phyloP scores from a whole-genome alignment of 2,888 invertebrate species.

The Tinea pellionella region DNA sequence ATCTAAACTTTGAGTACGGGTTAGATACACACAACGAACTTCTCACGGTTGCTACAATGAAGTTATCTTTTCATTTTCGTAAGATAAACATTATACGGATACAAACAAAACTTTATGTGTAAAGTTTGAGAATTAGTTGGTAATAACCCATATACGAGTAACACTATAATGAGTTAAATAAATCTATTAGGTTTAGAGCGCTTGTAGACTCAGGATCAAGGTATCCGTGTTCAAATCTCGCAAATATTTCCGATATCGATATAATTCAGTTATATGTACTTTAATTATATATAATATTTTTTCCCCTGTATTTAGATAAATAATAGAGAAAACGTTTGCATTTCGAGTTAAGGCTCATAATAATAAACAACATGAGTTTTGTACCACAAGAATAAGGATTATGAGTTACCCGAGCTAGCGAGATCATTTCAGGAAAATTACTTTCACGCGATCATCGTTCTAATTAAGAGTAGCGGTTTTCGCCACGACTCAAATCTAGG shows the following conservation, averaged over 20 bases:
- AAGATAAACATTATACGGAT: neutral
- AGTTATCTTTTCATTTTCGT: neutral
- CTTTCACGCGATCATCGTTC: slow-evolving; percentile 51
- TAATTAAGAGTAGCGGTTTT: slow-evolving; percentile 47
- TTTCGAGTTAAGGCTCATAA: neutral
- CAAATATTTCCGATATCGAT: no score
- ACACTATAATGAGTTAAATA: no score
- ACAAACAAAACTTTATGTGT: neutral
- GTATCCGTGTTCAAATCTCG: no score
- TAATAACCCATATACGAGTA: neutral
- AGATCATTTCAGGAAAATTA: slow-evolving; percentile 39
- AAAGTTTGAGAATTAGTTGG: neutral
- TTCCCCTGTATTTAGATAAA: neutral
- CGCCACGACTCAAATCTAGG: slow-evolving; percentile 25
- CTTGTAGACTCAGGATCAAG: no score
- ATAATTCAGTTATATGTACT: no score
- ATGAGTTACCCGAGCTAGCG: neutral
- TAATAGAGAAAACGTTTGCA: neutral
- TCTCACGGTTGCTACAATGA: slow-evolving; percentile 8
- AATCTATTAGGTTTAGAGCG: no score
- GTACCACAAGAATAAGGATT: neutral
- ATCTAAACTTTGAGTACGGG: slow-evolving; percentile 2
- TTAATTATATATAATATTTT: neutral
- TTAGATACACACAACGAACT: slow-evolving; percentile 1
- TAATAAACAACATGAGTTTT: neutral